A percentile compares a stretch with the other conserved stretches of the same genome.
Conservation (phyloP, 2,113 vertebrate species). For the Baryphthengus martii region DNA sequence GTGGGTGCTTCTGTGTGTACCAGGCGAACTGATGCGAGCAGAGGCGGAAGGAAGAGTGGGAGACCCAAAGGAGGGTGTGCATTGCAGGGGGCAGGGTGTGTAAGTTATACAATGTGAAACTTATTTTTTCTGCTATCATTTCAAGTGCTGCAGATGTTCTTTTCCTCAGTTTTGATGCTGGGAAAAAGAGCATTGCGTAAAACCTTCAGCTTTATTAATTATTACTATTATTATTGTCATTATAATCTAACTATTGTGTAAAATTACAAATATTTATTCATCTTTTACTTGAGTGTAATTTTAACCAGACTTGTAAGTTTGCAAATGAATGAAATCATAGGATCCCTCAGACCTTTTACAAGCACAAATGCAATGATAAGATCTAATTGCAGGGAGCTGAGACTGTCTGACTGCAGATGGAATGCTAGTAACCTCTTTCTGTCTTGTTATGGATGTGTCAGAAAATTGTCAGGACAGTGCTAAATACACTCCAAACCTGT, state of each 20-base stretch:
- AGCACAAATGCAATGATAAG: slow-evolving; percentile 28
- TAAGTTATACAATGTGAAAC: neutral
- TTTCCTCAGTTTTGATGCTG: neutral
- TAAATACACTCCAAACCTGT: neutral
- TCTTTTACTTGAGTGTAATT: neutral
- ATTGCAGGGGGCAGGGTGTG: neutral
- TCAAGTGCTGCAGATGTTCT: neutral
- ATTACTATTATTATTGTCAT: neutral
- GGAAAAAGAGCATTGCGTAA: neutral
- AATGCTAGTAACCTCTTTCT: slow-evolving; percentile 24
- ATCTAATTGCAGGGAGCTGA: slow-evolving; percentile 55
- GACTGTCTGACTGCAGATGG: slow-evolving; percentile 45
- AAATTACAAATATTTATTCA: slow-evolving; percentile 26
- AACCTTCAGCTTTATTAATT: neutral
- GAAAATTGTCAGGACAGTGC: neutral
- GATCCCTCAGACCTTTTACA: slow-evolving; percentile 37
- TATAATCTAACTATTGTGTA: neutral
- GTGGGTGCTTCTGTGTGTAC: neutral
- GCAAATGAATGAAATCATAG: slow-evolving; percentile 52
- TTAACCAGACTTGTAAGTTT: slow-evolving; percentile 24
- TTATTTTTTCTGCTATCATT: neutral
- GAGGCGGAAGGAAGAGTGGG: neutral
- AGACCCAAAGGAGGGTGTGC: neutral
- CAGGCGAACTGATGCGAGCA: fast-evolving
- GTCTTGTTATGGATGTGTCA: neutral